Evolutionary conservation across 2,113 vertebrate genomes (phyloP), one percentile per base, ranked within the genome.

Genomic region (Serilophus lunatus): DNA sequence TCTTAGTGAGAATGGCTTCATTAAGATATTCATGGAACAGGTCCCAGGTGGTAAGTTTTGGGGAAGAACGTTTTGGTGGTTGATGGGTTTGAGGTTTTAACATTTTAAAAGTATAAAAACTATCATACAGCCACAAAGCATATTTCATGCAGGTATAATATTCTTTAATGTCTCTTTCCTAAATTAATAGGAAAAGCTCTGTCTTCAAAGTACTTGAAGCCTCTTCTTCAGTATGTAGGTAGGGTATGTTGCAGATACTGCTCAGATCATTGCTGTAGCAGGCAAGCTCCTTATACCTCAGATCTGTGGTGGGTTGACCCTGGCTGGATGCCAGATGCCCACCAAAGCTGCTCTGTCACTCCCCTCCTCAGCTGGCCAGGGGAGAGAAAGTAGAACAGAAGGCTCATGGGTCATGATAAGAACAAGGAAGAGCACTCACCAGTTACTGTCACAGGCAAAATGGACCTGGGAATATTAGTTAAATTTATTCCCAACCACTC

Each of bases 1-100:
- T 72, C 98, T 99, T 96, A 99, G 99, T 82, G 99, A 99, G 96
- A 99, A 99, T 38, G 98, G 99, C 83, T 99, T 99, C 97, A 99
- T 99, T 97, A 99, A 99, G 98, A 99, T 99, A 96, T 99, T 99
- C 96, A 99, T 99, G 99, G 99, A 99, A 96, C 99, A 99, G 90
- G 99, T 99, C 47, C 99, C 99, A 31, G 99, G 99, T 98, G 99
- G 99, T 99, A 97, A 98, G 98, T 85, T 86, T 74, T 75, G 17
- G 10, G 26, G 40, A 12, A 88, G 47, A 20, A 29, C 51, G 42
- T 9, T 83, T 88, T 70, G 50, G 13, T 76, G 26, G 5, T 36
- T 65, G 16, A 15, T 28, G 75, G 42, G 57, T 13, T 80, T 60
- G 18, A 0, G 12, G 50, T 82, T 77, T 68, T 53, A 93, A 71